Conservation (phyloP, 1,140 invertebrate species). For the Dolichoris vasculosae region DNA sequence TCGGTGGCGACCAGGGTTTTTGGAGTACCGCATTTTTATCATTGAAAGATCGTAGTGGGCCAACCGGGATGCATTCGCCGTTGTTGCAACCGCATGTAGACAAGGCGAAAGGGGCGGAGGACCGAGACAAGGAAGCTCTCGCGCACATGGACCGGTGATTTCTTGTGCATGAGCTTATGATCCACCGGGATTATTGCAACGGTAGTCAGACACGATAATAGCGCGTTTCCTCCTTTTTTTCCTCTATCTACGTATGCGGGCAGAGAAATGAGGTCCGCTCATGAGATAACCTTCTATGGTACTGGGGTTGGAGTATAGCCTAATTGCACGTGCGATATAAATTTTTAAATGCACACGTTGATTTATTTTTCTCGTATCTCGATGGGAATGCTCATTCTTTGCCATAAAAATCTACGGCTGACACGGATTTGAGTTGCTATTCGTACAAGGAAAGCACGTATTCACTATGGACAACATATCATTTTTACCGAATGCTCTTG, state of each 20-base stretch:
- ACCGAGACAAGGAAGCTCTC: not conserved
- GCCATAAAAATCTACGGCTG: not conserved
- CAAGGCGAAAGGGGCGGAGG: too few species aligned
- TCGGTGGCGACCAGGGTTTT: not conserved
- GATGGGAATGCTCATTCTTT: conserved; percentile 40
- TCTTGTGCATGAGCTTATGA: conserved; percentile 58
- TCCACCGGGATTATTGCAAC: conserved; percentile 67
- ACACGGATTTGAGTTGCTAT: not conserved
- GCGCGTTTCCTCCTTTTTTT: conserved; percentile 16
- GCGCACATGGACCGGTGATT: conserved; percentile 26
- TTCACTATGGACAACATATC: not conserved
- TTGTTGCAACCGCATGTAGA: too few species aligned
- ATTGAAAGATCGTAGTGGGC: not conserved
- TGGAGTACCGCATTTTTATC: not conserved
- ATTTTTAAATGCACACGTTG: conserved; percentile 40
- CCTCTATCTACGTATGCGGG: not conserved
- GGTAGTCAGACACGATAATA: conserved; percentile 61
- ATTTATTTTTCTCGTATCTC: conserved; percentile 23
- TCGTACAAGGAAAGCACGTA: not conserved
- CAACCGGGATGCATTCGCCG: not conserved
- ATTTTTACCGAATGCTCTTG: not conserved
- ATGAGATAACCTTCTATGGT: conserved; percentile 57
- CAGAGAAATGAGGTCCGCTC: conserved; percentile 38
- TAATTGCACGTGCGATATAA: conserved; percentile 42
- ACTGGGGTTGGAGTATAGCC: not conserved